Evolutionary conservation across 2,888 invertebrate genomes (phyloP), one percentile per base, ranked within the genome.

Genomic region (Gnatocerus cornutus): DNA sequence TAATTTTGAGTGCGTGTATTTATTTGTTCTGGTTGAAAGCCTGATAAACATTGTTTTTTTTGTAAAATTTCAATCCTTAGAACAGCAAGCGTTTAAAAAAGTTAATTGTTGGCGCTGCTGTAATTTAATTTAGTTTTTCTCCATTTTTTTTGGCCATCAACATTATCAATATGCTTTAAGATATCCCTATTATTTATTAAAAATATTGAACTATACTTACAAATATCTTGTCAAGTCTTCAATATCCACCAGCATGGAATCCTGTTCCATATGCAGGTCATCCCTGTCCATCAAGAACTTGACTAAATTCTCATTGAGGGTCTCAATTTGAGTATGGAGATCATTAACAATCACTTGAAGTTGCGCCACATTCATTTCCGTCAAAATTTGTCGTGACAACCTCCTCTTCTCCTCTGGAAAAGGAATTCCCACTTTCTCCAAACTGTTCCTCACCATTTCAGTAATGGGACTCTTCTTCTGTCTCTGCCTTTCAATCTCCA

Each of bases 201-300:
- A n/a, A n/a, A n/a, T n/a, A n/a, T n/a, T n/a, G n/a, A n/a, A n/a
- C n/a, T n/a, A n/a, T 72, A 88, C 93, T 92, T 86, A 95, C 94
- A 94, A 87, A 85, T 94, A 94, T 87, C 94, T 89, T 45, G 96
- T 96, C 77, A 97, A 90, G 86, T 98, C 98, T 86, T 98, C 98
- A 79, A 98, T 96, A 83, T 98, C 98, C 37, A 98, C 97, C 75
- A 98, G 89, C 93, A 97, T 97, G 41, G 98, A 97, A 85, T 99
- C 98, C 85, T 98, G 97, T 74, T 96, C 95, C 97, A 98, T 98
- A 86, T 98, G 97, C 53, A 98, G 88, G 85, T 98, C 97, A 86
- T 99, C 98, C 74, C 98, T 89, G 80, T 95, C 94, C 89, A 98
- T 92, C 78, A 98, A 87, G 83, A 95, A 90, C 84, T 93, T 91